Evolutionary conservation across 2,888 invertebrate genomes (phyloP), one percentile per base, ranked within the genome.

Genomic region (Andrena haemorrhoa): DNA sequence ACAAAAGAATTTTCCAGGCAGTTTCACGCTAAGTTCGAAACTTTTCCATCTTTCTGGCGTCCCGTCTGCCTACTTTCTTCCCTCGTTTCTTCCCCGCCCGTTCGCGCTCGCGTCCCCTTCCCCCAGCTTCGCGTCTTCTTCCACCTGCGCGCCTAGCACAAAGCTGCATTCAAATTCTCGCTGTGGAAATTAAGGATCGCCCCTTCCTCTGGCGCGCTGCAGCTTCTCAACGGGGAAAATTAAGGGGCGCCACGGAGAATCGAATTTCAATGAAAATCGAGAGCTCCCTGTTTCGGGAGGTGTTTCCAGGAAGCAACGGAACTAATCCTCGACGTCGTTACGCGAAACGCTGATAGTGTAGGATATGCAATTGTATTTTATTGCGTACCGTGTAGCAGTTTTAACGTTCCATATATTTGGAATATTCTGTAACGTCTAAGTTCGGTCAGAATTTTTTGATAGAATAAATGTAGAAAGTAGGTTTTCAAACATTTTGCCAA

Each of bases 161-260:
- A 75, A 69, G 78, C 75, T 58, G 58, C 76, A 76, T 80, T 77
- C 66, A 74, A 73, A 81, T 74, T 83, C 71, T 51, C 74, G 66
- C 71, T 47, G 49, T 26, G 41, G 33, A 66, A 84, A 79, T 79
- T 79, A 82, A 74, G 53, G 56, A 56, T 61, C 64, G 16, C 29
- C 58, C 49, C 80, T 72, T 73, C 63, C 29, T 8, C 31, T 64
- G 60, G 33, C 35, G 10, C 35, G n/a, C 35, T 29, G 68, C 73
- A 73, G 51, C 74, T 58, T 82, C 73, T 74, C 58, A 60, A 20
- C n/a, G 66, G 4, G n/a, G 61, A 23, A 74, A 78, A 75, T 78
- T 75, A 82, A 77, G 76, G 51, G 31, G 49, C 35, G 7, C 8
- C 2, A 2, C 56, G 20, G 41, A 20, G 64, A 70, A 75, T 79